Conservation (phyloP, 1,140 invertebrate species). For the Gonatopus flavifemur region DNA sequence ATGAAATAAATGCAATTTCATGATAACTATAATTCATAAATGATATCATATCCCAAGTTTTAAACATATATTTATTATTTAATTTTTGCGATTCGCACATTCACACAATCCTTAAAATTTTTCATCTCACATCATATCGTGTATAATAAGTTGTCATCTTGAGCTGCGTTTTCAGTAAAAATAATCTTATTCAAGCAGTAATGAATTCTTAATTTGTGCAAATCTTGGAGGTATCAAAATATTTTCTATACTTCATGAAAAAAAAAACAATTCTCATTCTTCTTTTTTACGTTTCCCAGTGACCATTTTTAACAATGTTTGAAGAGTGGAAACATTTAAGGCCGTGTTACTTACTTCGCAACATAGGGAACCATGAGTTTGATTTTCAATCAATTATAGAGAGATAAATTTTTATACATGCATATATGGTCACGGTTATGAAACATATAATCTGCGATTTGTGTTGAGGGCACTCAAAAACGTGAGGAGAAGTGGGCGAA, state of each 20-base stretch:
- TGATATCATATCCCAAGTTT: no score
- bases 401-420: constrained; percentile 28
- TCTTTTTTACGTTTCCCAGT: constrained; percentile 1
- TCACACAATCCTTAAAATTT: constrained; percentile 38
- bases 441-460: constrained; percentile 43
- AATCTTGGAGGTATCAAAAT: constrained; percentile 57
- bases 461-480: no score
- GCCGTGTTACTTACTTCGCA: constrained; percentile 46
- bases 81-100: constrained; percentile 47
- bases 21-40: no score
- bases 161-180: constrained; percentile 51
- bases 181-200: constrained; percentile 52
- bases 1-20: no score
- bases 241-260: constrained; percentile 44
- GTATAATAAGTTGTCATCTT: constrained; percentile 30
- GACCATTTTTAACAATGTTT: constrained; percentile 30
- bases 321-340: constrained; percentile 49
- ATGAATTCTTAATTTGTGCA: constrained; percentile 45
- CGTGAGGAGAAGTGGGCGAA: no score
- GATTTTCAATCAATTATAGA: constrained; percentile 31
- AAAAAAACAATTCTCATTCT: constrained; percentile 30
- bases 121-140: constrained; percentile 19
- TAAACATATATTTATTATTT: constrained; percentile 57
- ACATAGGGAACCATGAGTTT: constrained; percentile 47
- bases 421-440: constrained; percentile 26